phyloP scores from a whole-genome alignment of 2,797 vertebrate genomes.

The Anas flavirostris region DNA sequence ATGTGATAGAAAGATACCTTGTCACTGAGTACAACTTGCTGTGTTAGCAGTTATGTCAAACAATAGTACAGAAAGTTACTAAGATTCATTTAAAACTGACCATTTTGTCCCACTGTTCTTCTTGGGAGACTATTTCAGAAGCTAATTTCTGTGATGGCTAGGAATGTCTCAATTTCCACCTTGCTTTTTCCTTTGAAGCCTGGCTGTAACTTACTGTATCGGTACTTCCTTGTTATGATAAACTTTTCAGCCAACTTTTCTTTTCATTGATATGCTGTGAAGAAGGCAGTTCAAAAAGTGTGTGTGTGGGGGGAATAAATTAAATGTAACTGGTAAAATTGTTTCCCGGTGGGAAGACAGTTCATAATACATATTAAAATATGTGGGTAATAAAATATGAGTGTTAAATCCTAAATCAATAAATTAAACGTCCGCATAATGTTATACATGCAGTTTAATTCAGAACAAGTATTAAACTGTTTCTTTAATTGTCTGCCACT shows the following conservation, averaged over 20 bases:
- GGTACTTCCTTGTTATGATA: slow-evolving; percentile 2
- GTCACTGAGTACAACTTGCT: neutral
- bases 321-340: neutral
- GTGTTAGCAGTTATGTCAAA: neutral
- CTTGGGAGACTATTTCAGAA: neutral
- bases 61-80: neutral
- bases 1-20: neutral
- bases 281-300: neutral
- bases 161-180: neutral
- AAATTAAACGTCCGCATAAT: neutral
- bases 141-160: neutral
- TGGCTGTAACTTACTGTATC: neutral
- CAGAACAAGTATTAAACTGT: neutral
- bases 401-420: slow-evolving; percentile 19
- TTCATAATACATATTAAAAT: neutral
- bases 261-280: neutral
- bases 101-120: neutral
- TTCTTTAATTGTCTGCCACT: slow-evolving; percentile 23
- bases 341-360: neutral
- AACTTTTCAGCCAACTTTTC: slow-evolving; percentile 3
- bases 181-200: slow-evolving; percentile 18
- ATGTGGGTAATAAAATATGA: neutral
- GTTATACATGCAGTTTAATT: neutral
- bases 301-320: neutral
- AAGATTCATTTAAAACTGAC: neutral